Evolutionary conservation across 2,113 vertebrate genomes (phyloP).

Genomic region (Glaucomys volans): DNA sequence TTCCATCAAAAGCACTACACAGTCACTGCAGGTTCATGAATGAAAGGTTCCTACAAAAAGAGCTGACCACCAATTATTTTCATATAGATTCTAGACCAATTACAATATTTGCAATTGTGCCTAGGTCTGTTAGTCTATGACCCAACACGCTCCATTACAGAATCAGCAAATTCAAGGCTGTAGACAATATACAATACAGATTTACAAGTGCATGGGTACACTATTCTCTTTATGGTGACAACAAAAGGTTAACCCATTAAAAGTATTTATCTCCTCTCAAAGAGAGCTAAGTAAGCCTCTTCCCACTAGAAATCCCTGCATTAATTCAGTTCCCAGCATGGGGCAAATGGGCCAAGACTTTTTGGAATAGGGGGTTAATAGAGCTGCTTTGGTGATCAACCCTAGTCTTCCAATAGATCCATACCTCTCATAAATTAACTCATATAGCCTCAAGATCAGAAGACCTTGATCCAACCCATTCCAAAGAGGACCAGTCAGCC

Average conservation of each 20-base stretch:
- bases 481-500: neutral
- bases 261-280: neutral
- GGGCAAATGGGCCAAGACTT: neutral
- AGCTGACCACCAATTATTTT: neutral
- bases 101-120: neutral
- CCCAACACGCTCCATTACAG: neutral
- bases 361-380: neutral
- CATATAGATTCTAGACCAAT: neutral
- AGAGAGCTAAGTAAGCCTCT: neutral
- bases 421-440: neutral
- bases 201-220: neutral
- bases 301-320: neutral
- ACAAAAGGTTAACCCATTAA: neutral
- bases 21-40: neutral
- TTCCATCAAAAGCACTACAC: neutral
- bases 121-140: neutral
- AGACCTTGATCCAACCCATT: neutral
- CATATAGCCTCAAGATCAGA: neutral
- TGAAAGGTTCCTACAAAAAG: neutral
- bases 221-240: neutral
- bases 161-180: neutral
- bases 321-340: neutral
- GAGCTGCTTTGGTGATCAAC: neutral
- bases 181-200: neutral
- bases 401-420: neutral